Evolutionary conservation across 2,797 vertebrate genomes (phyloP).

Genomic region (Chrosomus eos): DNA sequence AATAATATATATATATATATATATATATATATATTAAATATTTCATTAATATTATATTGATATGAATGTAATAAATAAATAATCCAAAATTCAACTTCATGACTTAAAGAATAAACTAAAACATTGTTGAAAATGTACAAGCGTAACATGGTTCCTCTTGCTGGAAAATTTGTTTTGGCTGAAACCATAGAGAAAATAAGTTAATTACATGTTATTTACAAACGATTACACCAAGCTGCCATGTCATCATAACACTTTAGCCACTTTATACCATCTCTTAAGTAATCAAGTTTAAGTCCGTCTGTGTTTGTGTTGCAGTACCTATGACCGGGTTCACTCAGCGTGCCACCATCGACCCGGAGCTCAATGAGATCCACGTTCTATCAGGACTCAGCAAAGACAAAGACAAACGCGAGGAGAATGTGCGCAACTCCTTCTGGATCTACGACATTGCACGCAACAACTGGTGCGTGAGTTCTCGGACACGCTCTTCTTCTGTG

Average conservation of each 20-base stretch:
- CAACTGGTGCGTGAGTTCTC: slow-evolving; percentile 85
- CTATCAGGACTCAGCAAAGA: slow-evolving; percentile 98
- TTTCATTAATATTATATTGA: not conserved
- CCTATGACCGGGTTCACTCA: slow-evolving; percentile 99
- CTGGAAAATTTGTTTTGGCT: not conserved
- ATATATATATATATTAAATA: too few relatives aligned
- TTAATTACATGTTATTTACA: not conserved
- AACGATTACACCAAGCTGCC: not conserved
- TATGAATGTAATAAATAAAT: not conserved
- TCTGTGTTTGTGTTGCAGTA: slow-evolving; percentile 75
- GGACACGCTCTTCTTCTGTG: slow-evolving; percentile 1
- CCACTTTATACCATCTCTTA: not conserved
- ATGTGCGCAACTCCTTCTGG: slow-evolving; percentile 99
- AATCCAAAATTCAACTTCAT: not conserved
- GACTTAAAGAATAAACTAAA: not conserved
- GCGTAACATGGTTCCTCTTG: too few relatives aligned
- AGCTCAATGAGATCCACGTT: slow-evolving; percentile 98
- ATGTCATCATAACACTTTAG: not conserved
- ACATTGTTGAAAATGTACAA: too few relatives aligned
- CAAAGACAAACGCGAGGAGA: slow-evolving; percentile 98
- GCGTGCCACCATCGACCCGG: slow-evolving; percentile 97
- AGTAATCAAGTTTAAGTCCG: not conserved
- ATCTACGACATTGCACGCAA: slow-evolving; percentile 99
- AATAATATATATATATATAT: too few relatives aligned
- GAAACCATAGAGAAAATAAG: not conserved